Evolutionary conservation across 1,140 invertebrate genomes (phyloP).

Genomic region (Arion vulgaris): DNA sequence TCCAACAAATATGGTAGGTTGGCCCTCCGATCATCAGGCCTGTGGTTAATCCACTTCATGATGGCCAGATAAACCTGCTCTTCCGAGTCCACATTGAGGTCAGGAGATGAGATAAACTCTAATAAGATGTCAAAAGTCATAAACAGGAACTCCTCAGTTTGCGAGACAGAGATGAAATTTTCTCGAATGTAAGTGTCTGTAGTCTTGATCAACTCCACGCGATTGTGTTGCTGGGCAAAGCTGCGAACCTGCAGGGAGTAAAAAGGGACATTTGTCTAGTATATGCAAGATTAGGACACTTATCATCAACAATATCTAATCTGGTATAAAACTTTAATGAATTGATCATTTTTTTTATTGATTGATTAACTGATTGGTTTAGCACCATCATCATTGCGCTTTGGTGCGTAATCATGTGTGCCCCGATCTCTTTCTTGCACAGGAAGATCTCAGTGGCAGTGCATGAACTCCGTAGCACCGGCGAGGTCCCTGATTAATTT

Average conservation of each 20-base stretch:
- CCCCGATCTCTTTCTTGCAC: too few species aligned
- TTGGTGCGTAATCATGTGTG: too few species aligned
- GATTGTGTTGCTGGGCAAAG: conserved; percentile 71
- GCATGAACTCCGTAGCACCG: too few species aligned
- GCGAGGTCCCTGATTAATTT: too few species aligned
- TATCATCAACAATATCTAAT: too few species aligned
- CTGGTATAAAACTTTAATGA: too few species aligned
- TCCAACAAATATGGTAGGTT: conserved; percentile 61
- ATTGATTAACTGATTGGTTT: too few species aligned
- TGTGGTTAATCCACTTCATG: conserved; percentile 68
- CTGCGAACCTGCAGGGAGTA: conserved; percentile 49
- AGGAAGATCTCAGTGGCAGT: too few species aligned
- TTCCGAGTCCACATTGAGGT: conserved; percentile 67
- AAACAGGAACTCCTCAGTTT: conserved; percentile 64
- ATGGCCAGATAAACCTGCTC: conserved; percentile 68
- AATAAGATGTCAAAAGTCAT: conserved; percentile 58
- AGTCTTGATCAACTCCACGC: conserved; percentile 64
- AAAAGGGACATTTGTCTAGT: too few species aligned
- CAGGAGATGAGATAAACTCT: conserved; percentile 56
- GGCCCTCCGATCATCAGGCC: conserved; percentile 48
- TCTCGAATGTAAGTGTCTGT: conserved; percentile 68
- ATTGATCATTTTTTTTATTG: too few species aligned
- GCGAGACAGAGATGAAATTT: conserved; percentile 66
- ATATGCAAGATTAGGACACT: too few species aligned
- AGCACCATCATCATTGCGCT: too few species aligned